phyloP scores from a whole-genome alignment of 2,888 invertebrate species.

The Xanthia togata region DNA sequence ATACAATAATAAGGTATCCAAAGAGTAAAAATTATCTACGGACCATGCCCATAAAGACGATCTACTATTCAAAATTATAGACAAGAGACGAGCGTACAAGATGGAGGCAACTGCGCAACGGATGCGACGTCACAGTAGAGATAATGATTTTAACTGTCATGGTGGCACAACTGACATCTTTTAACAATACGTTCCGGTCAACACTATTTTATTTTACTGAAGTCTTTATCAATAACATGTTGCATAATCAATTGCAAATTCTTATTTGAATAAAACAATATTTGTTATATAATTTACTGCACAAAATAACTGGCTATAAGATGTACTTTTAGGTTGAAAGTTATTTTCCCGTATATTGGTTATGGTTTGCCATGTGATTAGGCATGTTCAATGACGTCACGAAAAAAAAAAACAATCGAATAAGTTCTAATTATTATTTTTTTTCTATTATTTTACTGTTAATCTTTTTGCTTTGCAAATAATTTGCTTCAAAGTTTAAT shows the following conservation, averaged over 20 bases:
- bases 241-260: not conserved
- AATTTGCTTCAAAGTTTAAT: too few relatives aligned
- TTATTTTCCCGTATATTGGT: not conserved
- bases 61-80: slow-evolving; percentile 87
- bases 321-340: not conserved
- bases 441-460: not conserved
- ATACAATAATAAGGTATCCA: slow-evolving; percentile 78
- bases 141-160: slow-evolving; percentile 42
- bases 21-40: slow-evolving; percentile 91
- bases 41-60: slow-evolving; percentile 89
- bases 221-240: not conserved
- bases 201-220: not conserved
- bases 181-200: slow-evolving; percentile 8
- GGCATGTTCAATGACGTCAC: not conserved
- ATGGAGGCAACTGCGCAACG: slow-evolving; percentile 79
- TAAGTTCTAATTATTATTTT: not conserved
- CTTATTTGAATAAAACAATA: not conserved
- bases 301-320: accelerated
- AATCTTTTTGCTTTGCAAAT: too few relatives aligned
- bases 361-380: slow-evolving; percentile 5
- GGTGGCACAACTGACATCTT: slow-evolving; percentile 52
- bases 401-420: not conserved
- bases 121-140: slow-evolving; percentile 63
- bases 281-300: not conserved
- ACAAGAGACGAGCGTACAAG: slow-evolving; percentile 86